Base-by-base conservation (phyloP, 2,888 invertebrate genomes). In the Adela reaumurella region DNA sequence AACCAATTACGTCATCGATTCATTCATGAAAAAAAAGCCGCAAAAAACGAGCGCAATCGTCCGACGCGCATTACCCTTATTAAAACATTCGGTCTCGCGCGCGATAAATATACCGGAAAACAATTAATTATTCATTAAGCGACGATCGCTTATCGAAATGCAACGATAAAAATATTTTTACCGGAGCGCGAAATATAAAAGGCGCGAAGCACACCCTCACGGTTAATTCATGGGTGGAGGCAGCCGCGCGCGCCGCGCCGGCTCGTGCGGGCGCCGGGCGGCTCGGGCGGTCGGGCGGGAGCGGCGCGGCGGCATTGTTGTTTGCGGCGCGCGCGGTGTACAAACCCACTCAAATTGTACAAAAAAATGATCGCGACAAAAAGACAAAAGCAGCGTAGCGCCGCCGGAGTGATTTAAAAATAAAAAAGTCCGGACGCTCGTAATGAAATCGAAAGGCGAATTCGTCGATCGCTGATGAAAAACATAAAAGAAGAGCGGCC, bases 381-480 rank as follows among this genome's bases (percentile, higher is more conserved):
- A 65, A 64, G 68, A 66, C 66, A 70, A 74, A 73, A 69, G 65
- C 59, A 60, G 61, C 61, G 62, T 65, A 62, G 70, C 68, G 69
- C 63, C 69, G 68, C 64, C 64, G 67, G 65, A 65, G 74, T 74
- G 77, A 77, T 78, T 77, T 74, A 74, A 76, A 77, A 77, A 78
- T 71, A 77, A 77, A 74, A 74, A 76, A 66, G 62, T 59, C 59
- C 68, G 74, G 73, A 74, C 65, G 74, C 74, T 69, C 76, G 76
- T 78, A 78, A 77, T 77, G 78, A 78, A 78, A 78, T 77, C 77
- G 78, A 78, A 78, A 78, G 78, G 78, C 67, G 74, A 74, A 24
- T 74, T 74, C 74, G 76, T 77, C 77, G 77, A 78, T 78, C 68
- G 68, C 74, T 68, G 68, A 64, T 69, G 73, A 70, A 77, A 78